phyloP scores from a whole-genome alignment of 2,797 vertebrate species.

The Sebastes oblongus region DNA sequence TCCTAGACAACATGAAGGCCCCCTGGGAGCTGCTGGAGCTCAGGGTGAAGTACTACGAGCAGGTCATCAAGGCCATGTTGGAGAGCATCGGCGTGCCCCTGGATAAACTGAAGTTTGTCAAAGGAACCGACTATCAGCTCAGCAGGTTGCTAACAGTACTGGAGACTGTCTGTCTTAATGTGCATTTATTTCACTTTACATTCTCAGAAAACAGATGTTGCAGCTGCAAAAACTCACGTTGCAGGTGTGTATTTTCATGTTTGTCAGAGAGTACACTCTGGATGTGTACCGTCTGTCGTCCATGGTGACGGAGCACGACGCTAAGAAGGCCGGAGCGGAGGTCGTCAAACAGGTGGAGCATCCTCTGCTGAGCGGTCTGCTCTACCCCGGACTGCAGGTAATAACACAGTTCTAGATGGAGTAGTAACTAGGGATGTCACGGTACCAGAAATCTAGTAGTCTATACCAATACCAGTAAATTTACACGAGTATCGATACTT shows the following conservation, averaged over 20 bases:
- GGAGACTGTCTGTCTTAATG: background rate
- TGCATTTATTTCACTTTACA: background rate
- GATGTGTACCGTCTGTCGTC: slow-evolving; percentile 96
- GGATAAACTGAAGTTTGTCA: slow-evolving; percentile 92
- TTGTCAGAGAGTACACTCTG: slow-evolving; percentile 92
- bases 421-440: no score
- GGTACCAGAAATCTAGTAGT: no score
- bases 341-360: slow-evolving; percentile 99
- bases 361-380: slow-evolving; percentile 93
- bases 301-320: slow-evolving; percentile 93
- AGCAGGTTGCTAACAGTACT: slow-evolving; percentile 85
- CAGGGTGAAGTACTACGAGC: slow-evolving; percentile 92
- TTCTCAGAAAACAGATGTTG: background rate
- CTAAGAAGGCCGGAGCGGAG: slow-evolving; percentile 98
- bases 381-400: slow-evolving; percentile 97
- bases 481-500: no score
- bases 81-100: slow-evolving; percentile 94
- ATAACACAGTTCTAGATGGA: background rate
- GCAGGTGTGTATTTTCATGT: background rate
- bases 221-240: background rate
- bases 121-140: slow-evolving; percentile 94
- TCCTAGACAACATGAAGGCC: slow-evolving; percentile 98
- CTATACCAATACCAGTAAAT: no score
- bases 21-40: slow-evolving; percentile 97
- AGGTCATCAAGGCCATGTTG: slow-evolving; percentile 95